A percentile compares a stretch with the other conserved stretches of the same genome.
These are phyloP conservation scores for Leucophenga maculata DNA, from an alignment of 2,888 invertebrate genomes.

Conservation along the genomic window DNA sequence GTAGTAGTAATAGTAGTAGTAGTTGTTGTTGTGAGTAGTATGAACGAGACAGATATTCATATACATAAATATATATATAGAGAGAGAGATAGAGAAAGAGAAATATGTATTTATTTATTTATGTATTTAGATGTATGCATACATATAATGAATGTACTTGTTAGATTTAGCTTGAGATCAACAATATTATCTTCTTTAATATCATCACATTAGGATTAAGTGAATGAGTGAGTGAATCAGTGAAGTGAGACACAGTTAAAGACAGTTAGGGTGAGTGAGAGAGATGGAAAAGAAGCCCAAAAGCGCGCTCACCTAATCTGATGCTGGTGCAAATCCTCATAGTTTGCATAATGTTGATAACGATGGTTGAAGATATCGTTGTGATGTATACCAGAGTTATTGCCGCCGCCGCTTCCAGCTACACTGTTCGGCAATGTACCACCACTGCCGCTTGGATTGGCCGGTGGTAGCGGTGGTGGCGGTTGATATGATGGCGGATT, in stretches of 20 bases:
- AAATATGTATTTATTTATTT: background rate
- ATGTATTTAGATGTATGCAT: too few relatives aligned
- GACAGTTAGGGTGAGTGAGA: slow-evolving; percentile 30
- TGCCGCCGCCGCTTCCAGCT: background rate
- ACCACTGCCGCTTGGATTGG: slow-evolving; percentile 54
- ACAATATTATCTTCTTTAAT: too few relatives aligned
- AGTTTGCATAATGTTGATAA: slow-evolving; percentile 84
- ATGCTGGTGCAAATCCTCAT: slow-evolving; percentile 88
- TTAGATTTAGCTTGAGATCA: too few relatives aligned
- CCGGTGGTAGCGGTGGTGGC: slow-evolving; percentile 69
- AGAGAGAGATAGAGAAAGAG: slow-evolving; percentile 14
- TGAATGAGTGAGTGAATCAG: slow-evolving; percentile 7
- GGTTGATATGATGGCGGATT: slow-evolving; percentile 72
- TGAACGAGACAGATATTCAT: background rate
- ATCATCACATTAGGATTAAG: background rate
- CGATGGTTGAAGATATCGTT: slow-evolving; percentile 72
- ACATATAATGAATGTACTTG: too few relatives aligned
- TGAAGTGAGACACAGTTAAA: slow-evolving; percentile 33
- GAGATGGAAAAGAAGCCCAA: slow-evolving; percentile 24
- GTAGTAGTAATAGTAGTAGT: slow-evolving; percentile 26
- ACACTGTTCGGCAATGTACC: slow-evolving; percentile 34
- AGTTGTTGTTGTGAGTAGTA: too few relatives aligned
- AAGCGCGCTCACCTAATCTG: slow-evolving; percentile 80
- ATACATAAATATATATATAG: background rate
- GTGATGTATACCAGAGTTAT: slow-evolving; percentile 66